Conservation (phyloP, 2,797 vertebrate species). For the Poeciliopsis presidionis region DNA sequence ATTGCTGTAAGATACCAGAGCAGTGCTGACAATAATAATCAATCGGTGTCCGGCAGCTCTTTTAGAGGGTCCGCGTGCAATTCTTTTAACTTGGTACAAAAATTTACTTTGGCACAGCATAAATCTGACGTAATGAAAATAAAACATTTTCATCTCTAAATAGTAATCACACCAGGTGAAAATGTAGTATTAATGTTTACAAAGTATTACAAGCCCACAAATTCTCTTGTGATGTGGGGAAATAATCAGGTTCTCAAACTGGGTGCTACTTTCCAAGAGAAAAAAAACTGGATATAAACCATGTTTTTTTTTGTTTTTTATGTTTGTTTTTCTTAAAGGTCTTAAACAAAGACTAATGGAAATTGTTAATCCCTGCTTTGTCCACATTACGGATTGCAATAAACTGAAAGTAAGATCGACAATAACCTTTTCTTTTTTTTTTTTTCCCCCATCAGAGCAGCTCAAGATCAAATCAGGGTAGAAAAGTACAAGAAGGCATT, state of each 20-base stretch:
- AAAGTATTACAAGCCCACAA: constrained; percentile 62
- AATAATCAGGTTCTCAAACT: constrained; percentile 48
- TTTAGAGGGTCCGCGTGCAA: not conserved
- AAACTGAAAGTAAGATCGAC: constrained; percentile 76
- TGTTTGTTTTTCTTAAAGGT: constrained; percentile 54
- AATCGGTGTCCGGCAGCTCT: constrained; percentile 28
- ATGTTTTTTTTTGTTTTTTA: constrained; percentile 10
- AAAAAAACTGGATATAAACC: constrained; percentile 61
- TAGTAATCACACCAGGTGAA: constrained; percentile 20
- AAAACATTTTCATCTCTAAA: constrained; percentile 25
- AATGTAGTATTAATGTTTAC: constrained; percentile 66
- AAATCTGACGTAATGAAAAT: constrained; percentile 36
- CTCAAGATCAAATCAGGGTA: not conserved
- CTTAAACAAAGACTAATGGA: constrained; percentile 48
- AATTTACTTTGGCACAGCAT: constrained; percentile 18
- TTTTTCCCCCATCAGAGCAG: no score
- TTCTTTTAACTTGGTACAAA: constrained; percentile 2
- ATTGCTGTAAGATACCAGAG: constrained; percentile 8
- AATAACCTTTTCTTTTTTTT: not conserved
- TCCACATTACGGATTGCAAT: constrained; percentile 71
- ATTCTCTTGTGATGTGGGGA: constrained; percentile 51
- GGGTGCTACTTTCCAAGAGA: constrained; percentile 48
- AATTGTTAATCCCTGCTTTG: constrained; percentile 57
- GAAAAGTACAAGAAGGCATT: not conserved
- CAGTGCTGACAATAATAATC: constrained; percentile 8